A percentile compares a stretch with the other conserved stretches of the same genome.
phyloP scores from a whole-genome alignment of 1,140 invertebrate genomes.

The Drosophila kikkawai region DNA sequence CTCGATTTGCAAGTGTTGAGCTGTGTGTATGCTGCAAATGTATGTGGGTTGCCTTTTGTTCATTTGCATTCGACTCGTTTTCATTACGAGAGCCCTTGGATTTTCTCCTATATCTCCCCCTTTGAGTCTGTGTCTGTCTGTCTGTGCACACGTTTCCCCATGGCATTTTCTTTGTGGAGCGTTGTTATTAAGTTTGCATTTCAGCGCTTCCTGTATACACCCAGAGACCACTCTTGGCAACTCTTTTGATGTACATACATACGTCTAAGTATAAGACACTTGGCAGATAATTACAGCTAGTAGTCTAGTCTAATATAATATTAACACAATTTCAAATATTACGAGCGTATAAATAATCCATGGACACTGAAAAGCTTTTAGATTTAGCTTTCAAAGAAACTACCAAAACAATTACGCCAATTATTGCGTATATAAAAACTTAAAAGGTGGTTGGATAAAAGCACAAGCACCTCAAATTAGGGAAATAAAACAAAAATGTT shows the following conservation, averaged over 20 bases:
- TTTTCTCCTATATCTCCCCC: constrained; percentile 15
- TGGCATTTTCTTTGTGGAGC: constrained; percentile 25
- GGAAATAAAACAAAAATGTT: constrained; percentile 66
- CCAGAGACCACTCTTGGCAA: constrained; percentile 52
- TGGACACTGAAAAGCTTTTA: constrained; percentile 75
- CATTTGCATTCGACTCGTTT: constrained; percentile 78
- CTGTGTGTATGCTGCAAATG: constrained; percentile 24
- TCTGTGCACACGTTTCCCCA: constrained; percentile 12
- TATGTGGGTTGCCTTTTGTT: constrained; percentile 67
- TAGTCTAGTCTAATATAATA: neutral
- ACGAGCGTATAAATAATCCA: constrained; percentile 1
- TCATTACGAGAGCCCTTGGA: constrained; percentile 63
- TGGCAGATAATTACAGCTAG: neutral
- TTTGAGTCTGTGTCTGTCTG: neutral
- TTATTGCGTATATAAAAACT: constrained; percentile 72
- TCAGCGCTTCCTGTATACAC: constrained; percentile 44
- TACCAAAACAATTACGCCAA: constrained; percentile 77
- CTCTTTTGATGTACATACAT: constrained; percentile 51
- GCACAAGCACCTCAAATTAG: constrained; percentile 8
- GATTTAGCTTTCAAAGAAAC: constrained; percentile 44
- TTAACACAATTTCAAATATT: constrained; percentile 19
- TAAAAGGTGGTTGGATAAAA: constrained; percentile 62
- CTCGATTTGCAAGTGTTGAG: constrained; percentile 20
- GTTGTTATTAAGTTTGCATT: constrained; percentile 70
- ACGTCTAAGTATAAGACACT: neutral